Conservation (phyloP, 2,888 invertebrate species). For the Oeneis ivallda region DNA sequence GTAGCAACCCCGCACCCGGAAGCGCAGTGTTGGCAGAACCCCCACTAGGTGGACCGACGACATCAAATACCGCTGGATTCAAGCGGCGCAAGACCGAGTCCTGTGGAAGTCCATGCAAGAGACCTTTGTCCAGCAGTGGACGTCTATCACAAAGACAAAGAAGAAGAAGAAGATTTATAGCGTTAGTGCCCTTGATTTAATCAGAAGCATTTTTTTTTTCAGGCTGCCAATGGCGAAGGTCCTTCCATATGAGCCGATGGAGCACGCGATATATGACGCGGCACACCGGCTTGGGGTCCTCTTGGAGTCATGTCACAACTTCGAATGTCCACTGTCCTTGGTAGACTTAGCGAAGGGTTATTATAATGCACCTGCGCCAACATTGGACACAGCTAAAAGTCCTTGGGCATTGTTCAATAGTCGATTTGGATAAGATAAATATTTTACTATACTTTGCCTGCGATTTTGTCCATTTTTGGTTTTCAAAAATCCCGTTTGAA, state of each 20-base stretch:
- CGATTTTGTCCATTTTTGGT: too few relatives aligned
- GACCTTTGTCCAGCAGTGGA: too few relatives aligned
- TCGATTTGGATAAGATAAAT: conserved; percentile 48
- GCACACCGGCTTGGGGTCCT: conserved; percentile 78
- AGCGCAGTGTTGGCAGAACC: too few relatives aligned
- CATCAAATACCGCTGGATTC: too few relatives aligned
- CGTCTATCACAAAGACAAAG: too few relatives aligned
- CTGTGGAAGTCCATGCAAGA: too few relatives aligned
- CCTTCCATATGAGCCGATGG: conserved; percentile 83
- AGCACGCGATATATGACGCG: conserved; percentile 84
- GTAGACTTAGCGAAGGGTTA: conserved; percentile 86
- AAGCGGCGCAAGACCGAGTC: too few relatives aligned
- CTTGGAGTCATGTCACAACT: conserved; percentile 80
- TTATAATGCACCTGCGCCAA: conserved; percentile 69
- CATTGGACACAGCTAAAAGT: conserved; percentile 50
- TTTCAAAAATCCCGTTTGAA: too few relatives aligned
- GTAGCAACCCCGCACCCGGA: too few relatives aligned
- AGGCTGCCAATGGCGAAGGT: conserved; percentile 85
- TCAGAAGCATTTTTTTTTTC: conserved; percentile 33
- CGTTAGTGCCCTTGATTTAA: too few relatives aligned
- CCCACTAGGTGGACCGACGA: too few relatives aligned
- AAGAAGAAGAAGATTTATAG: too few relatives aligned
- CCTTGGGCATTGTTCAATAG: conserved; percentile 71
- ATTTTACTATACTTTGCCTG: background rate
- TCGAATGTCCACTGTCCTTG: conserved; percentile 86